Percentiles rank a stretch among this genome's conserved stretches.
These are phyloP conservation scores for Erannis defoliaria DNA, from an alignment of 2,888 invertebrate species.

Conservation along the genomic window DNA sequence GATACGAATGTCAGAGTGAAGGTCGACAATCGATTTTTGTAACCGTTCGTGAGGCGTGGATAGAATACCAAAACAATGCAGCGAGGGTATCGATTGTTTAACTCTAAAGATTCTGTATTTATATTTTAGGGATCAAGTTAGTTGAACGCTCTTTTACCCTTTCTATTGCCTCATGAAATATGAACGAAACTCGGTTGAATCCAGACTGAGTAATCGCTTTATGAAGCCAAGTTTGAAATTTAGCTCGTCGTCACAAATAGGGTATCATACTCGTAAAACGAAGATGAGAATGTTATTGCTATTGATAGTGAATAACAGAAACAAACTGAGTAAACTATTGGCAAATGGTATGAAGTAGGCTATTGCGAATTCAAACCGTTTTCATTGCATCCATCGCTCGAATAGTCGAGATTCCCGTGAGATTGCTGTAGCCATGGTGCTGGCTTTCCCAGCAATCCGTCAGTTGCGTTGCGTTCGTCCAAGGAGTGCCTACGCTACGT, in stretches of 20 bases:
- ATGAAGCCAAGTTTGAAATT: constrained; percentile 16
- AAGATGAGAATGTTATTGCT: not conserved
- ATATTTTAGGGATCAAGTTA: constrained; percentile 15
- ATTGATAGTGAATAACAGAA: constrained; percentile 10
- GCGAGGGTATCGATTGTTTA: constrained; percentile 21
- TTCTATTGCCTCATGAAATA: constrained; percentile 24
- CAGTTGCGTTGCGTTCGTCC: constrained; percentile 61
- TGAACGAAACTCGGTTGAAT: constrained; percentile 15
- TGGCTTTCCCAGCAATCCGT: constrained; percentile 63
- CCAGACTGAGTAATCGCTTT: constrained; percentile 20
- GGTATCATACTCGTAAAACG: constrained; percentile 1
- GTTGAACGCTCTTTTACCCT: constrained; percentile 28
- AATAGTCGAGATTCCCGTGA: constrained; percentile 62
- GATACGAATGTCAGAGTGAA: constrained; percentile 71
- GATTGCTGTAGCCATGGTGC: constrained; percentile 62
- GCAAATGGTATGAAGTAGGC: constrained; percentile 10
- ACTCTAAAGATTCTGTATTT: constrained; percentile 4
- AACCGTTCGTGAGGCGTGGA: constrained; percentile 48
- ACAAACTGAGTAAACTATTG: constrained; percentile 18
- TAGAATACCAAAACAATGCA: constrained; percentile 46
- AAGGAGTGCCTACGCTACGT: constrained; percentile 68
- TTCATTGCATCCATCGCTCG: constrained; percentile 30
- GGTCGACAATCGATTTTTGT: constrained; percentile 60
- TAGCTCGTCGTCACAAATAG: constrained; percentile 3
- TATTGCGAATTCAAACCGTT: constrained; percentile 43